phyloP scores from a whole-genome alignment of 1,140 invertebrate genomes.

The Bombus ignitus region DNA sequence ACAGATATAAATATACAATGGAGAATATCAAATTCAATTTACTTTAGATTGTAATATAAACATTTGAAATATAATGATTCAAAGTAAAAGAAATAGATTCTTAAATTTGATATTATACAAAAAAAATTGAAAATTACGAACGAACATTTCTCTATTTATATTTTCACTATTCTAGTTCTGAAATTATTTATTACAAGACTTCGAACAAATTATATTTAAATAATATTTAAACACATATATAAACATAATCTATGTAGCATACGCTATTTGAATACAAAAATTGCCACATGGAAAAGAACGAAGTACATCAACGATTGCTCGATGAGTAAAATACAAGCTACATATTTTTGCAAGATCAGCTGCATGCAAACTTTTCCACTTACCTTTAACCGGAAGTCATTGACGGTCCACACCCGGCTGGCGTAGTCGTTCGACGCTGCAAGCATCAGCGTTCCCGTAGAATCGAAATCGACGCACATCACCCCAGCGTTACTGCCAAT shows the following conservation, averaged over 20 bases:
- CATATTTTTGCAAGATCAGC: not conserved
- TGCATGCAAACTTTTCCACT: constrained; percentile 77
- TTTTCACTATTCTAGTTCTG: not conserved
- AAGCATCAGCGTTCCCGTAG: constrained; percentile 92
- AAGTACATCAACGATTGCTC: no score
- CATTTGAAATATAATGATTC: not conserved
- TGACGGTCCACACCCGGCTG: constrained; percentile 95
- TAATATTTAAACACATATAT: not conserved
- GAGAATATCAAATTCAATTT: not conserved
- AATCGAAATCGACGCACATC: constrained; percentile 97
- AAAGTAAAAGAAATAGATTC: not conserved
- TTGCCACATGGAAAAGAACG: no score
- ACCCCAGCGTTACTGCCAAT: constrained; percentile 96
- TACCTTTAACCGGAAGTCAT: constrained; percentile 94
- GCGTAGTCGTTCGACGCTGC: constrained; percentile 98
- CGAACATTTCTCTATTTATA: not conserved
- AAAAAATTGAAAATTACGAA: not conserved
- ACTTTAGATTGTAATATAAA: not conserved
- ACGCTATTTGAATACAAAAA: no score
- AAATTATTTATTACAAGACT: not conserved
- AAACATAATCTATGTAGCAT: no score
- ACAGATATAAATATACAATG: not conserved
- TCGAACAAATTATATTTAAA: not conserved
- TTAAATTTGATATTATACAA: not conserved
- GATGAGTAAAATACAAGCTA: no score